phyloP scores from a whole-genome alignment of 2,888 invertebrate species.

The Caenorhabditis sp. region DNA sequence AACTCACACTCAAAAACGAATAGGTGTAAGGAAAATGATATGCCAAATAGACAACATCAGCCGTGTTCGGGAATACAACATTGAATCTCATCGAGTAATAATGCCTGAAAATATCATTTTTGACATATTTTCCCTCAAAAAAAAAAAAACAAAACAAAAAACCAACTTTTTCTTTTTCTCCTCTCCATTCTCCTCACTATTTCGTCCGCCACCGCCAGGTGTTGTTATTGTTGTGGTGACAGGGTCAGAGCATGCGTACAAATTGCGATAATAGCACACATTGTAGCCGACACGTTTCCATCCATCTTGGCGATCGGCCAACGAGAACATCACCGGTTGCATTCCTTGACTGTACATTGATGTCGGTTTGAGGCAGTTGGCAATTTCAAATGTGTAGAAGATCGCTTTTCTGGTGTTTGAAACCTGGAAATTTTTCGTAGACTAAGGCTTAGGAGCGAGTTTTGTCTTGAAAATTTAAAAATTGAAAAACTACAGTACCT shows the following conservation, averaged over 20 bases:
- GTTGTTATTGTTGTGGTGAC: too few relatives aligned
- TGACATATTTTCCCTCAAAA: too few relatives aligned
- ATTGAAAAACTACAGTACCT: too few relatives aligned
- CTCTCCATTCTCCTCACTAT: conserved; percentile 36
- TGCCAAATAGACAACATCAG: conserved; percentile 84
- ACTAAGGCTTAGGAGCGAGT: too few relatives aligned
- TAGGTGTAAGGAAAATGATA: conserved; percentile 89
- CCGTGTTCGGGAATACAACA: conserved; percentile 79
- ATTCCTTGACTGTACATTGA: conserved; percentile 87
- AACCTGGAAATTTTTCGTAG: too few relatives aligned
- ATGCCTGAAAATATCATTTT: conserved; percentile 37
- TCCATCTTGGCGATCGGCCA: conserved; percentile 77
- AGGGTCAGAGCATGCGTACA: conserved; percentile 52
- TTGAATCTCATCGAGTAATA: conserved; percentile 84
- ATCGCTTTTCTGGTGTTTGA: conserved; percentile 79
- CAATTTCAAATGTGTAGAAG: conserved; percentile 83
- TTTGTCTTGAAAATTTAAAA: too few relatives aligned
- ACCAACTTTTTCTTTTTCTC: conserved; percentile 40
- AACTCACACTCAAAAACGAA: conserved; percentile 78
- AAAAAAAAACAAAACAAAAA: too few relatives aligned
- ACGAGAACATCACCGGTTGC: conserved; percentile 87
- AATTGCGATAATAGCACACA: conserved; percentile 84
- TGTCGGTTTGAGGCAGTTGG: conserved; percentile 86
- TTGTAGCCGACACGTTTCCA: conserved; percentile 82
- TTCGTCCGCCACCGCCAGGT: not conserved